Percentiles rank a stretch among this genome's conserved stretches.
Evolutionary conservation across 2,888 invertebrate species (phyloP).

Genomic region (Dynastes grantii): DNA sequence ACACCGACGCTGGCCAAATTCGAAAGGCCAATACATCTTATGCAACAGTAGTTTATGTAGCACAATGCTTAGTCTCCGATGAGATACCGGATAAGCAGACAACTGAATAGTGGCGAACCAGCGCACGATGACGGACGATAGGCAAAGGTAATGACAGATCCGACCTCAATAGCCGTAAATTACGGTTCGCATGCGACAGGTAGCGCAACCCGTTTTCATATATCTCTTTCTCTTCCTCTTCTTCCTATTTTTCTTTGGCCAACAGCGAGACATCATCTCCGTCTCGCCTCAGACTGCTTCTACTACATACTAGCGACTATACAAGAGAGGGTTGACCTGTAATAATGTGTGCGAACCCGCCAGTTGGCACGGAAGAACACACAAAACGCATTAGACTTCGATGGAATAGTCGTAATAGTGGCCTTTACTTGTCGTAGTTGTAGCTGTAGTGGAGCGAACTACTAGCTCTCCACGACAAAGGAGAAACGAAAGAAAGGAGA

Average conservation of each 20-base stretch:
- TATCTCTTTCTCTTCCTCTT: constrained; percentile 40
- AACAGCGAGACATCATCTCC: constrained; percentile 29
- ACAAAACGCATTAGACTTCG: constrained; percentile 65
- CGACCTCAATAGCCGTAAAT: constrained; percentile 65
- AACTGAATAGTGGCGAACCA: constrained; percentile 62
- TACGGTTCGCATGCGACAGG: constrained; percentile 64
- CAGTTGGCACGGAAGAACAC: constrained; percentile 60
- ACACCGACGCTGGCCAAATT: constrained; percentile 49
- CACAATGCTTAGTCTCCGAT: constrained; percentile 59
- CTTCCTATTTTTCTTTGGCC: constrained; percentile 30
- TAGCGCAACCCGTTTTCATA: constrained; percentile 56
- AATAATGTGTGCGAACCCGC: constrained; percentile 47
- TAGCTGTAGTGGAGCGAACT: constrained; percentile 6
- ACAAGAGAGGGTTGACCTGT: constrained; percentile 40
- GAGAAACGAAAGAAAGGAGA: constrained; percentile 29
- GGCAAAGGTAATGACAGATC: constrained; percentile 65
- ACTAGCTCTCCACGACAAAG: constrained; percentile 38
- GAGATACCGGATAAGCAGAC: constrained; percentile 60
- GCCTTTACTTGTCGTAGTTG: constrained; percentile 40
- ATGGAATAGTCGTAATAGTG: constrained; percentile 48
- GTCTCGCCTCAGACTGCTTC: constrained; percentile 11
- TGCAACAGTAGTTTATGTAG: constrained; percentile 51
- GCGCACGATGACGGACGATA: constrained; percentile 64
- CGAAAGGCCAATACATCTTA: constrained; percentile 52
- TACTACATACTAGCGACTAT: constrained; percentile 8